Conservation (phyloP, 2,888 invertebrate species). For the Diplazon laetatorius region DNA sequence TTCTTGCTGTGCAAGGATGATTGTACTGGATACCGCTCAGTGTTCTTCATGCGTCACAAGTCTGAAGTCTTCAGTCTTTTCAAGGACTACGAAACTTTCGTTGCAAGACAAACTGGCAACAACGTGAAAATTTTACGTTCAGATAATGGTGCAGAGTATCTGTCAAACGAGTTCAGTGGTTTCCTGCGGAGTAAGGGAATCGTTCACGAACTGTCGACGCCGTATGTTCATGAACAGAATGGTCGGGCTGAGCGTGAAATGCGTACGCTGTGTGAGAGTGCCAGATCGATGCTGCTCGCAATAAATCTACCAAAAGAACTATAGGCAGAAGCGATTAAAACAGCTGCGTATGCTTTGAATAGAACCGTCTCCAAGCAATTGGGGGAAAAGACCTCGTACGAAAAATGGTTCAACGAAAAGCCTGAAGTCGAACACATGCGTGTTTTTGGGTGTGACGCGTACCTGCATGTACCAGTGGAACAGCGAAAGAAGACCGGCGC, state of each 20-base stretch:
- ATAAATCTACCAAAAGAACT: not conserved
- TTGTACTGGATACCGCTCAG: no score
- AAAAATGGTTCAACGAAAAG: conserved; percentile 64
- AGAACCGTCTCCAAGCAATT: not conserved
- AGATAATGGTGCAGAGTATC: no score
- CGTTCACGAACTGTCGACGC: no score
- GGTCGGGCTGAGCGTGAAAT: conserved; percentile 3
- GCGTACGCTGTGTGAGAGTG: not conserved
- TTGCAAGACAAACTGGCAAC: no score
- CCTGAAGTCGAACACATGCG: conserved; percentile 54
- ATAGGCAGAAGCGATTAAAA: not conserved
- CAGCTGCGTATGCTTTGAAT: not conserved
- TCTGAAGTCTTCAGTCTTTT: no score
- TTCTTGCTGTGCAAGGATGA: no score
- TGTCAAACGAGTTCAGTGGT: no score
- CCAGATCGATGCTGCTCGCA: not conserved
- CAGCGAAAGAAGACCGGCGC: conserved; percentile 62
- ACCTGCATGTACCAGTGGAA: conserved; percentile 55
- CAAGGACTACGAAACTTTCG: no score
- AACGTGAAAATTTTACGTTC: no score
- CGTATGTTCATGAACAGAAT: no score
- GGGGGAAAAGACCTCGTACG: conserved; percentile 60
- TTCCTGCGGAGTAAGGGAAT: no score
- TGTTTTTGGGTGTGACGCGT: conserved; percentile 60
- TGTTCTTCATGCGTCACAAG: no score